Percentiles rank a stretch among this genome's conserved stretches.
These are phyloP conservation scores for Saccostrea glomerata DNA, from an alignment of 1,140 invertebrate genomes.

Conservation along the genomic window DNA sequence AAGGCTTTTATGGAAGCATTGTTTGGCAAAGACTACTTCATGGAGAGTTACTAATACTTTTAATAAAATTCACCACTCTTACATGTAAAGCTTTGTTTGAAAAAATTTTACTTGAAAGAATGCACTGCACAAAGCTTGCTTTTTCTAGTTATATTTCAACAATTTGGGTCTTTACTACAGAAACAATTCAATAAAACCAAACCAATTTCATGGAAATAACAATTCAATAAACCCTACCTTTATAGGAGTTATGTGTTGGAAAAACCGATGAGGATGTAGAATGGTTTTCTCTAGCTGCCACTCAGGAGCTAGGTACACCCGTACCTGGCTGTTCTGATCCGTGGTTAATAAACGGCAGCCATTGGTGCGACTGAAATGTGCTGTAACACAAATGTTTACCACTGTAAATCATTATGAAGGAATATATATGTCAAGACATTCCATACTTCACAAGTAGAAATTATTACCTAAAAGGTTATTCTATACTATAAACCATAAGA, in stretches of 20 bases:
- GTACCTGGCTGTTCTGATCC: conserved; percentile 75
- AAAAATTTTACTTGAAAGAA: too few relatives aligned
- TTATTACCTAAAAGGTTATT: background rate
- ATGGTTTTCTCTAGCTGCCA: conserved; percentile 75
- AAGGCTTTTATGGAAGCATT: too few relatives aligned
- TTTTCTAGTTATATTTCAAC: too few relatives aligned
- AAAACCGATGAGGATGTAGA: conserved; percentile 77
- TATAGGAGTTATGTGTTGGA: conserved; percentile 78
- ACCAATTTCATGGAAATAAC: background rate
- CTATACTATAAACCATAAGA: background rate
- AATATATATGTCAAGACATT: background rate
- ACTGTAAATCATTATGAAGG: background rate
- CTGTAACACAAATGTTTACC: conserved; percentile 59
- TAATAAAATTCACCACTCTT: too few relatives aligned
- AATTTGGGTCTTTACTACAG: too few relatives aligned
- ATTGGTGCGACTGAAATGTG: conserved; percentile 74
- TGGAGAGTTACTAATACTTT: too few relatives aligned
- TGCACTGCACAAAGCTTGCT: too few relatives aligned
- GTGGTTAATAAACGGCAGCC: conserved; percentile 77
- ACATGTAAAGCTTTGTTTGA: too few relatives aligned
- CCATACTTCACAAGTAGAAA: background rate
- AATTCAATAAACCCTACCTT: conserved; percentile 69
- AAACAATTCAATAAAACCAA: too few relatives aligned
- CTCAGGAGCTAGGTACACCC: conserved; percentile 72
- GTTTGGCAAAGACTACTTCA: too few relatives aligned